Conservation (phyloP, 2,888 invertebrate genomes). For the Tetranychus truncatus region DNA sequence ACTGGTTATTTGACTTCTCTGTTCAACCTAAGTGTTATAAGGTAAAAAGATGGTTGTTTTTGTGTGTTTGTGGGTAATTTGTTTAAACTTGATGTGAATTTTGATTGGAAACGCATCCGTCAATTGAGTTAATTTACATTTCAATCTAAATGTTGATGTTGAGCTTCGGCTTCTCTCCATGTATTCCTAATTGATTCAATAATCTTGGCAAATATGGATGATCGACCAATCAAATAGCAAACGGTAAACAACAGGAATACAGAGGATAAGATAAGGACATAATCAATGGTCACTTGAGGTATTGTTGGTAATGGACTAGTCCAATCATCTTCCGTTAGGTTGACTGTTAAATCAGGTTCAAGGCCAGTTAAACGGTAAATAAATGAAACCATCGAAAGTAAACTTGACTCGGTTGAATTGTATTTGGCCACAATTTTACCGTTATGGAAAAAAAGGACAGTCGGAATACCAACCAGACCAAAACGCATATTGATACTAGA, state of each 20-base stretch:
- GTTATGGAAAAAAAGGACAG: slow-evolving; percentile 69
- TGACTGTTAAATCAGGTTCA: background rate
- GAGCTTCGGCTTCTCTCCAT: slow-evolving; percentile 70
- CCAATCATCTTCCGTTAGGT: slow-evolving; percentile 29
- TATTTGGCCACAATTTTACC: slow-evolving; percentile 65
- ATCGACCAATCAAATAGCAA: slow-evolving; percentile 54
- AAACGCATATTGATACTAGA: slow-evolving; percentile 57
- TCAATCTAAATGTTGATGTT: slow-evolving; percentile 54
- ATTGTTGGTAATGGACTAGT: slow-evolving; percentile 56
- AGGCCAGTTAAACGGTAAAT: slow-evolving; percentile 49
- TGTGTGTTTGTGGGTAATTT: no score
- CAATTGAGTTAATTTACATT: background rate
- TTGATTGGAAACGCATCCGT: no score
- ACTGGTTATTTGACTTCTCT: no score
- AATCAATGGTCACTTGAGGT: slow-evolving; percentile 58
- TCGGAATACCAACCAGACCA: slow-evolving; percentile 75
- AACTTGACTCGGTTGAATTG: slow-evolving; percentile 58
- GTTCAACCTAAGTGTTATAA: no score
- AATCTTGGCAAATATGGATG: slow-evolving; percentile 55
- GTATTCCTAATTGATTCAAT: slow-evolving; percentile 64
- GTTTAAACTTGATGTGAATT: no score
- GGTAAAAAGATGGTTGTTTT: no score
- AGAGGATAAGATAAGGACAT: slow-evolving; percentile 65
- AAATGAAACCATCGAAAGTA: slow-evolving; percentile 59
- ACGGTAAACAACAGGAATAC: slow-evolving; percentile 55